Evolutionary conservation across 2,113 vertebrate genomes (phyloP).

Genomic region (Forbesichthys papilliferus): DNA sequence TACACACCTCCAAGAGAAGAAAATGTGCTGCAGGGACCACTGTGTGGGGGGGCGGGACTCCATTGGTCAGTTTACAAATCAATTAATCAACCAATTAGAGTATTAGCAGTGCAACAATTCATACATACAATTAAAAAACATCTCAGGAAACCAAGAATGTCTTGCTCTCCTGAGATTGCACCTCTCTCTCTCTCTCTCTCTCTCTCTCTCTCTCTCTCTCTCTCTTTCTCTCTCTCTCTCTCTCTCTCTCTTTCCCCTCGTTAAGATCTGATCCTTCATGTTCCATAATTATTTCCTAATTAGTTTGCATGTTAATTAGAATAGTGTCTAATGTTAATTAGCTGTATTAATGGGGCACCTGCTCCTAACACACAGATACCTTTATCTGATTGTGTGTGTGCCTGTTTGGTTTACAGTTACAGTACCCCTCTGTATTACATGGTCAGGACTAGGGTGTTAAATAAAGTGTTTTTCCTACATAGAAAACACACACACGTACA

Average conservation of each 20-base stretch:
- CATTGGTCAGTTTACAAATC: too few relatives aligned
- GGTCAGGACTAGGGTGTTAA: neutral
- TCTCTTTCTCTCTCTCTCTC: neutral
- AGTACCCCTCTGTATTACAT: neutral
- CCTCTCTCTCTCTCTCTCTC: conserved; percentile 3
- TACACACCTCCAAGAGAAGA: too few relatives aligned
- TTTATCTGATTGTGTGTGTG: conserved; percentile 24
- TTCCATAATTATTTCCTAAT: conserved; percentile 61
- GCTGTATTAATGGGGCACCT: conserved; percentile 61
- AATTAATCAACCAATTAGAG: too few relatives aligned
- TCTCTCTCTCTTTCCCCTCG: conserved; percentile 20
- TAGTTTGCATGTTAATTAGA: conserved; percentile 62
- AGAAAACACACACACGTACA: neutral
- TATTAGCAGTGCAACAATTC: too few relatives aligned
- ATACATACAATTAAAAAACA: too few relatives aligned
- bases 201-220: neutral
- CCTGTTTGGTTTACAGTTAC: neutral
- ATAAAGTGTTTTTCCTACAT: neutral
- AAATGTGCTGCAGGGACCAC: too few relatives aligned
- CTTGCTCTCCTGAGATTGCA: too few relatives aligned
- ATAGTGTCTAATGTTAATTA: conserved; percentile 61
- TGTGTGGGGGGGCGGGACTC: too few relatives aligned
- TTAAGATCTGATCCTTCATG: conserved; percentile 44
- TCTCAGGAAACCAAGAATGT: too few relatives aligned
- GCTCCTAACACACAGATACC: conserved; percentile 46